Evolutionary conservation across 2,797 vertebrate species (phyloP), one percentile per base, ranked within the genome.

Genomic region (Lophius americanus): DNA sequence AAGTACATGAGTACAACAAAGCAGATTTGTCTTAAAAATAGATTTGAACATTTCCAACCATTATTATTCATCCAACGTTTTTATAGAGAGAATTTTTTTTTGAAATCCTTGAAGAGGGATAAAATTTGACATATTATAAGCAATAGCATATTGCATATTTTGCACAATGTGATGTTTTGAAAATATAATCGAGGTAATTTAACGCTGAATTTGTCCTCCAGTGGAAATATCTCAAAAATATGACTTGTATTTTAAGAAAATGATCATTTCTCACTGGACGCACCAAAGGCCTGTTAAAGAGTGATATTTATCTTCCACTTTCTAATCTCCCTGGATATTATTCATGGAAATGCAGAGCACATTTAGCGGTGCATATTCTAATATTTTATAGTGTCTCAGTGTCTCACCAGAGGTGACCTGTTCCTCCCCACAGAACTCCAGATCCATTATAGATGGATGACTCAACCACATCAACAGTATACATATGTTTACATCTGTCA

Each of bases 401-500:
- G 64, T 78, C 78, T 82, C 82, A 78, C 82, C 68, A 61, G 76
- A 85, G 82, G 68, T 83, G 75, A 88, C 83, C 73, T 76, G 77
- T 85, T 85, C 64, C 72, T 76, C 66, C 57, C 78, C 59, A 58
- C 60, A 71, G 47, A 38, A 70, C 64, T 85, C 62, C 13, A 62
- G 78, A 90, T 91, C 78, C 70, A 90, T 92, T 87, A 91, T 92
- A 84, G 72, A 91, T 91, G 83, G 48, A 39, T 53, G 41, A 54
- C 64, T 71, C 77, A 78, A 59, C 62, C 64, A 52, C 73, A 64
- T 70, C 74, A 60, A 80, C 54, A 64, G 74, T 76, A 60, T 73
- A 87, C 89, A 91, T 82, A 87, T 92, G 89, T 92, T 91, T 92
- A 89, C 89, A 88, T 60, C 77, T 86, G 86, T 86, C 81, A 84